A percentile compares a stretch with the other conserved stretches of the same genome.
These are phyloP conservation scores for Heteronetta atricapilla DNA, from an alignment of 2,113 vertebrate genomes.

Conservation along the genomic window DNA sequence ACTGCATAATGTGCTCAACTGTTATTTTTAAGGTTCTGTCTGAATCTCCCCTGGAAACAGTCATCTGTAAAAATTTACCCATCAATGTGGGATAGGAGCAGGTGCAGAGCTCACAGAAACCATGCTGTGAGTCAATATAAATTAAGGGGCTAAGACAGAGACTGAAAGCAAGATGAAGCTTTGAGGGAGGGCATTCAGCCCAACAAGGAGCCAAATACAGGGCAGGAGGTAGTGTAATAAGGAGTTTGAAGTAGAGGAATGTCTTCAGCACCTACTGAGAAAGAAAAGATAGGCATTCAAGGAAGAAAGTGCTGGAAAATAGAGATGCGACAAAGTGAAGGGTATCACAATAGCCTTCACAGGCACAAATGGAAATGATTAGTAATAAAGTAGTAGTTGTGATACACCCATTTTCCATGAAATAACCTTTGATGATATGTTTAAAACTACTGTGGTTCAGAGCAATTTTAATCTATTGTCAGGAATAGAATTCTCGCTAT, in stretches of 20 bases:
- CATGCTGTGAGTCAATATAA: background rate
- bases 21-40: constrained; percentile 25
- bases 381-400: background rate
- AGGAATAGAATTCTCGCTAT: too few relatives aligned
- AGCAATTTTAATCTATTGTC: background rate
- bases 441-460: background rate
- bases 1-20: background rate
- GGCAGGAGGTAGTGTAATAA: background rate
- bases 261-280: background rate
- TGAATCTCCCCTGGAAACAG: constrained; percentile 1
- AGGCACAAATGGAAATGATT: background rate
- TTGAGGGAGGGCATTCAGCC: background rate
- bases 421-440: background rate
- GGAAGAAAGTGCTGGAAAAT: background rate
- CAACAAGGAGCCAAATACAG: background rate
- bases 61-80: background rate
- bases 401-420: background rate
- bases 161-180: background rate
- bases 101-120: background rate
- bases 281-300: background rate
- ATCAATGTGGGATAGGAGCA: background rate
- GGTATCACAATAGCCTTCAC: background rate
- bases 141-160: background rate
- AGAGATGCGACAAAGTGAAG: background rate
- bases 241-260: background rate